Evolutionary conservation across 2,888 invertebrate genomes (phyloP).

Genomic region (Leucophora obtusa): DNA sequence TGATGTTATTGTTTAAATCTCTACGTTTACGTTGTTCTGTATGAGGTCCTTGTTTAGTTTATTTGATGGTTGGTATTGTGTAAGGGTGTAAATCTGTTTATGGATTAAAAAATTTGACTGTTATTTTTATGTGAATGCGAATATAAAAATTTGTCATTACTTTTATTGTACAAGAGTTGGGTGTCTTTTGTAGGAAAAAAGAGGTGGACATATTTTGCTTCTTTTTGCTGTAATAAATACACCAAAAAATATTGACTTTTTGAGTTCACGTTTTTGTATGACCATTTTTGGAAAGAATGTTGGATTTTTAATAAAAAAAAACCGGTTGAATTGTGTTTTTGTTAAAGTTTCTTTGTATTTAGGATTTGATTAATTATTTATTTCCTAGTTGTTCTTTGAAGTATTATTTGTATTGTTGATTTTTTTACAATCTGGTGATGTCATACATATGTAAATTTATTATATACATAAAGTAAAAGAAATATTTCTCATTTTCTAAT

Average conservation of each 20-base stretch:
- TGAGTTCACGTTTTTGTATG: not conserved
- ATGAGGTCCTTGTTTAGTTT: not conserved
- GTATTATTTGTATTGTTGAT: too few species aligned
- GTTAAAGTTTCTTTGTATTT: not conserved
- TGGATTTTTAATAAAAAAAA: conserved; percentile 1
- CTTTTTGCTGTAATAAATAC: conserved; percentile 9
- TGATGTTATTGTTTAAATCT: conserved; percentile 47
- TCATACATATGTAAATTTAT: too few species aligned
- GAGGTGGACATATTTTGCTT: conserved; percentile 30
- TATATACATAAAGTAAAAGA: too few species aligned
- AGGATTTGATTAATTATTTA: too few species aligned
- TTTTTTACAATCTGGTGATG: too few species aligned
- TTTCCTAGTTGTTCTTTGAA: too few species aligned
- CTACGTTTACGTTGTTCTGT: not conserved
- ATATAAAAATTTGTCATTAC: conserved; percentile 22
- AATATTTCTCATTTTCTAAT: too few species aligned
- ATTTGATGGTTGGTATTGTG: conserved; percentile 6
- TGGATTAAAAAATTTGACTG: conserved; percentile 31
- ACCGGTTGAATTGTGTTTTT: conserved; percentile 8
- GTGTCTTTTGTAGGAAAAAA: conserved; percentile 15
- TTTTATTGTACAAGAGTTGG: conserved; percentile 15
- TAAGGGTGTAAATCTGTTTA: conserved; percentile 51
- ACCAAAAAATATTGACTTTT: conserved; percentile 37
- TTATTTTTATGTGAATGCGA: conserved; percentile 3
- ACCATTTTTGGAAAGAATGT: conserved; percentile 1